Base-by-base conservation (phyloP, 2,113 vertebrate species). In the Suricata suricatta region DNA sequence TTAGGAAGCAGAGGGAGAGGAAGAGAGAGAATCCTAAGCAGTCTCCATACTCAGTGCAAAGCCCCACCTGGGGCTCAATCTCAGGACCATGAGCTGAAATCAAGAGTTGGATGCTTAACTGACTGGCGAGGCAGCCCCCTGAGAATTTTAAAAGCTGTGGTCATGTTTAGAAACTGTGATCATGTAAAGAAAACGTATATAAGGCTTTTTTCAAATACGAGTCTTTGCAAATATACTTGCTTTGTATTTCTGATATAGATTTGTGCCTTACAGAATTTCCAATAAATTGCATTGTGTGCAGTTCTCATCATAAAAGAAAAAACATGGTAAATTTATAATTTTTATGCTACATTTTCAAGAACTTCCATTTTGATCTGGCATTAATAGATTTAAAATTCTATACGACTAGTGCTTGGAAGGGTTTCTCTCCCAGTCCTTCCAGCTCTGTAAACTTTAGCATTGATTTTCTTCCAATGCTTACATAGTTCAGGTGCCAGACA, bases 381-480 rank as follows among this genome's bases (percentile, higher is more conserved):
- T 66, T 81, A n/a, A 23, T 71, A 68, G 66, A n/a, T 5, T 81
- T 57, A 29, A 66, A 72, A 72, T 68, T 86, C 76, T 83, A 74
- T 2, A 33, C 4, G 92, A 50, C 11, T 60, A 29, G 35, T 90
- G 17, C 27, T 83, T 85, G 21, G 54, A 52, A 68, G n/a, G 80
- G 38, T 84, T 88, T 88, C 82, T 88, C 82, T 3, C 27, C 31
- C 21, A 64, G 50, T 60, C 87, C 57, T 44, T 95, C 64, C 74
- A 68, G 33, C 50, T 52, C 5, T 76, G 15, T 47, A 79, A 7
- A 74, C 66, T 71, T 93, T 29, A 77, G 57, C 17, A 44, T 54
- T 90, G 35, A 88, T 94, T 96, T 81, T 82, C 50, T 94, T 95
- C 47, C 57, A 92, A 38, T 83, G 33, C 12, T 90, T 86, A 38